Base-by-base conservation (phyloP, 2,888 invertebrate genomes). In the Spodoptera picta region DNA sequence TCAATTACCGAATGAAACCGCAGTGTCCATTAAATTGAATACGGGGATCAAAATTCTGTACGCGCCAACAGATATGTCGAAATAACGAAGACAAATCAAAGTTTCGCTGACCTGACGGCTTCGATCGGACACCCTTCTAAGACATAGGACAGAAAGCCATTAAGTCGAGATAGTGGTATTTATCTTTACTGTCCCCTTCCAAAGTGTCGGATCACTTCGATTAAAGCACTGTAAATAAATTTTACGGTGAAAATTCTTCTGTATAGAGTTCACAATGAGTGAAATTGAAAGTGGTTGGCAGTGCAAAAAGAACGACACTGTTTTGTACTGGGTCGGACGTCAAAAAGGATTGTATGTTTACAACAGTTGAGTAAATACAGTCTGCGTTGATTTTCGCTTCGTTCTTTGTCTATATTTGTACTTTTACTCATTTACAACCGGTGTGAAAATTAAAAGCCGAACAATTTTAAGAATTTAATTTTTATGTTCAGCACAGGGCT, bases 21-120 rank as follows among this genome's bases (percentile, higher is more conserved):
- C 76, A 77, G 72, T 74, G 50, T 75, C 68, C 83, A 78, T 80
- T 75, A 77, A 85, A 87, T 85, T 83, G 75, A 85, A 83, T 84
- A 74, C 59, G 69, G 66, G 74, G 80, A 83, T 88, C 83, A 84
- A 79, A 86, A 90, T 90, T 88, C 87, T 76, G 75, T 83, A 78
- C 86, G 84, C 87, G 75, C 78, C 75, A 83, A 66, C 75, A 76
- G 83, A 85, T 83, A 84, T 84, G 92, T 91, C 91, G 78, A 77
- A 77, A 87, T 92, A 93, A 94, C 93, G 93, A 93, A 93, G 93
- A 93, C 93, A 93, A 93, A 93, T 94, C 92, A 92, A 92, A 87
- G 87, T 82, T 77, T 77, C 79, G 80, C 60, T 88, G 92, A 89
- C 89, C 90, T 87, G 90, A 83, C 86, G 84, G 77, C 84, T 76